Percentiles rank a stretch among this genome's conserved stretches.
phyloP scores from a whole-genome alignment of 2,113 vertebrate species.

The Cinclus mexicanus region DNA sequence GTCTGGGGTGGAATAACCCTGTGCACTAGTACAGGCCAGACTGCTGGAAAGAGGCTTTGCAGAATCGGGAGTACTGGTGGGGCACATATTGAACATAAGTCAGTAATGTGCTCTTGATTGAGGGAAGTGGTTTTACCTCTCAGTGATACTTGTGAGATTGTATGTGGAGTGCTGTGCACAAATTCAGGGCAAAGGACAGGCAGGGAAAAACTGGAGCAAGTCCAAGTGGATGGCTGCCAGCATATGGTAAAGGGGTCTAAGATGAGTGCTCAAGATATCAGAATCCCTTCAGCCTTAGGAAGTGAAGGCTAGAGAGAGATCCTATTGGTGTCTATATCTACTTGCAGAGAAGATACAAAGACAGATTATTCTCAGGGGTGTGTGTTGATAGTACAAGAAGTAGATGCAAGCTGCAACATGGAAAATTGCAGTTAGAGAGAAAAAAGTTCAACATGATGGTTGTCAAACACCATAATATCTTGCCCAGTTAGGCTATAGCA shows the following conservation, averaged over 20 bases:
- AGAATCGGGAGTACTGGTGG: fast-evolving
- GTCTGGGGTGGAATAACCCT: background rate
- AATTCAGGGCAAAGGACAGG: background rate
- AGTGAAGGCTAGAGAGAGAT: background rate
- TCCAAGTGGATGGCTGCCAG: background rate
- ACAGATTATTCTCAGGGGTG: background rate
- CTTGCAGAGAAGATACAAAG: background rate
- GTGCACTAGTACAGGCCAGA: background rate
- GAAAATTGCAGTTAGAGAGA: background rate
- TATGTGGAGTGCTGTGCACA: background rate
- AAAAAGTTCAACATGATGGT: background rate
- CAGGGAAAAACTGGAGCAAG: background rate
- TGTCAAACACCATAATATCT: background rate
- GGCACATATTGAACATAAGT: background rate
- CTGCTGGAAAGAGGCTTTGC: background rate
- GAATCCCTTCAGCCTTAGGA: background rate
- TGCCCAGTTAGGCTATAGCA: background rate
- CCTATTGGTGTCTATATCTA: background rate
- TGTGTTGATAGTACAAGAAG: background rate
- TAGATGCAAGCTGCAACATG: background rate
- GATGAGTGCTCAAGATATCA: background rate
- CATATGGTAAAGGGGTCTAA: background rate
- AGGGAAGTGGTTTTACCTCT: background rate
- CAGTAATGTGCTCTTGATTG: background rate
- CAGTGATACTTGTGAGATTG: background rate